These are phyloP conservation scores for Aegithalos caudatus DNA, from an alignment of 2,113 vertebrate genomes.

Conservation along the genomic window DNA sequence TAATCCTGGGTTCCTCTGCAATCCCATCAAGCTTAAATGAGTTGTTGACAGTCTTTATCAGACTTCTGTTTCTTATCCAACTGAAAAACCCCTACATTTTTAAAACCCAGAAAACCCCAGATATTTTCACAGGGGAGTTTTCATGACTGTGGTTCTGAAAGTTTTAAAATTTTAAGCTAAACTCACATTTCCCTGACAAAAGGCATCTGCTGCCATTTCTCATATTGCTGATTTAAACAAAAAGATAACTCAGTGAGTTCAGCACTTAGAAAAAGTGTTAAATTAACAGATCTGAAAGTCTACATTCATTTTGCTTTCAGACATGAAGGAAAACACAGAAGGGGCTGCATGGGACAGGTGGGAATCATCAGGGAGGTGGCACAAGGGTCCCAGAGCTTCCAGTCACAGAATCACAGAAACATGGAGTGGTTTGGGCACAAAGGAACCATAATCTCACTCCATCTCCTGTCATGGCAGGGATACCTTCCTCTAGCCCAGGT, in stretches of 20 bases:
- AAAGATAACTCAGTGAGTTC: not conserved
- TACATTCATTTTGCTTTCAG: not conserved
- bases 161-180: not conserved
- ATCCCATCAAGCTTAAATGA: not conserved
- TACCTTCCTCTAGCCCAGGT: fast-evolving
- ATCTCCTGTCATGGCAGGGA: not conserved
- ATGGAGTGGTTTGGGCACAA: not conserved
- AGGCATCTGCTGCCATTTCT: not conserved
- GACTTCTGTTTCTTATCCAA: not conserved
- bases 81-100: not conserved
- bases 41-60: not conserved
- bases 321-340: not conserved
- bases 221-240: not conserved
- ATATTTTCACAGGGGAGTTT: not conserved
- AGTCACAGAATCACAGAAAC: not conserved
- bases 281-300: not conserved
- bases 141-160: not conserved
- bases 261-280: not conserved
- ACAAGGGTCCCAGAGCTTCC: not conserved
- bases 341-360: fast-evolving
- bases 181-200: not conserved
- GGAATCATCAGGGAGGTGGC: fast-evolving
- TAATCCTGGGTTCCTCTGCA: not conserved
- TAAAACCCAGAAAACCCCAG: not conserved
- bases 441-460: not conserved